A percentile compares a stretch with the other conserved stretches of the same genome.
These are phyloP conservation scores for Hylomyscus alleni DNA, from an alignment of 2,797 vertebrate species.

Conservation along the genomic window DNA sequence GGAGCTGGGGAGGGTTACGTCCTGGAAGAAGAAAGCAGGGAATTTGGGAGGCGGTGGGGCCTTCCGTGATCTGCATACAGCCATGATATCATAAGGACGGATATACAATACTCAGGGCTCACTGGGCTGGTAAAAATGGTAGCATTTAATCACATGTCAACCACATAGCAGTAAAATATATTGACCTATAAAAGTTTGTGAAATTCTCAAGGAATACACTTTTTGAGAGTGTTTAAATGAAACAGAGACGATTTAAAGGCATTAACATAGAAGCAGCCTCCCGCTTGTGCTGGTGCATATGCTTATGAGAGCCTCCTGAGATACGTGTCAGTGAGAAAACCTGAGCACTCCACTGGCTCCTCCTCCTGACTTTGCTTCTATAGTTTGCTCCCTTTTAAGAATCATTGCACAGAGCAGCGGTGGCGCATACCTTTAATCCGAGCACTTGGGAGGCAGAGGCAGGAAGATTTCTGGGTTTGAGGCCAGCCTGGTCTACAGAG, in stretches of 20 bases:
- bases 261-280: neutral
- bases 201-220: neutral
- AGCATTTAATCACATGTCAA: neutral
- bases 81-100: neutral
- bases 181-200: neutral
- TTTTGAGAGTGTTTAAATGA: neutral
- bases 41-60: neutral
- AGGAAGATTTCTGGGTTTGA: no score
- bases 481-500: no score
- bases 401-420: neutral
- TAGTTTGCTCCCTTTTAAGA: conserved; percentile 5
- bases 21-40: neutral
- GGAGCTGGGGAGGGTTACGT: neutral
- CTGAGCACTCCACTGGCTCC: neutral
- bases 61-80: fast-evolving
- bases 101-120: neutral
- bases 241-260: neutral
- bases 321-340: neutral
- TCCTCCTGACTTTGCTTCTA: neutral
- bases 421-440: no score
- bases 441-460: no score
- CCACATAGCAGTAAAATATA: neutral
- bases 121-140: neutral
- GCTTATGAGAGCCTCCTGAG: neutral
- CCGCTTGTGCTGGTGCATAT: neutral